Percentiles rank a stretch among this genome's conserved stretches.
Conservation (phyloP, 1,140 invertebrate genomes). For the Andrena cerasifolii region DNA sequence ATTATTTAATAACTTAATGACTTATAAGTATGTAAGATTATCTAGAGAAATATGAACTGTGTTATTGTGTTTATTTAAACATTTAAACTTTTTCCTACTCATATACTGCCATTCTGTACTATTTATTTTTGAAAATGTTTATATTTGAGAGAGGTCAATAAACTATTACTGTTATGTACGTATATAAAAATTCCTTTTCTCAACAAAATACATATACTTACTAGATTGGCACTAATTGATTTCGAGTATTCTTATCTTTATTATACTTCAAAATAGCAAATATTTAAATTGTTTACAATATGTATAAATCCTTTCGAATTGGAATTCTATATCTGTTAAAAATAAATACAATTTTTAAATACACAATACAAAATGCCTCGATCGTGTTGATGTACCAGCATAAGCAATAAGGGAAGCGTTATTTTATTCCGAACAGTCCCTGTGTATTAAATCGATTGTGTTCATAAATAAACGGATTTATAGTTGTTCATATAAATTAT, state of each 20-base stretch:
- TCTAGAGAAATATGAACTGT: not conserved
- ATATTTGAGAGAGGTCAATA: not conserved
- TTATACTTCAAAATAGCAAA: constrained; percentile 8
- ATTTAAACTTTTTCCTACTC: not conserved
- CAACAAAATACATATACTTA: not conserved
- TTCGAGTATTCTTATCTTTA: too few species aligned
- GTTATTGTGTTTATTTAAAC: constrained; percentile 7
- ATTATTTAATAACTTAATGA: not conserved
- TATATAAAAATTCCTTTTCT: too few species aligned
- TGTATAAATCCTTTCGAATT: not conserved
- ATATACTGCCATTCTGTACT: not conserved
- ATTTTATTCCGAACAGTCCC: not conserved
- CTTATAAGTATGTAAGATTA: not conserved
- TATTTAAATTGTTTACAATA: not conserved
- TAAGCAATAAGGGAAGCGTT: constrained; percentile 1
- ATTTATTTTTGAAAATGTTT: constrained; percentile 7
- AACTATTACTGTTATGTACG: not conserved
- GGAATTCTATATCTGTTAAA: not conserved
- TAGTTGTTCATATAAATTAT: constrained; percentile 68
- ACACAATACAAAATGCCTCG: not conserved
- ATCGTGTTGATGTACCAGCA: not conserved
- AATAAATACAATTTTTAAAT: constrained; percentile 1
- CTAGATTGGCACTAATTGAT: too few species aligned
- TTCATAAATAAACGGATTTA: constrained; percentile 37
- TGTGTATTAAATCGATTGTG: constrained; percentile 1